A percentile compares a stretch with the other conserved stretches of the same genome.
Evolutionary conservation across 2,797 vertebrate genomes (phyloP).

Genomic region (Peromyscus aztecus): DNA sequence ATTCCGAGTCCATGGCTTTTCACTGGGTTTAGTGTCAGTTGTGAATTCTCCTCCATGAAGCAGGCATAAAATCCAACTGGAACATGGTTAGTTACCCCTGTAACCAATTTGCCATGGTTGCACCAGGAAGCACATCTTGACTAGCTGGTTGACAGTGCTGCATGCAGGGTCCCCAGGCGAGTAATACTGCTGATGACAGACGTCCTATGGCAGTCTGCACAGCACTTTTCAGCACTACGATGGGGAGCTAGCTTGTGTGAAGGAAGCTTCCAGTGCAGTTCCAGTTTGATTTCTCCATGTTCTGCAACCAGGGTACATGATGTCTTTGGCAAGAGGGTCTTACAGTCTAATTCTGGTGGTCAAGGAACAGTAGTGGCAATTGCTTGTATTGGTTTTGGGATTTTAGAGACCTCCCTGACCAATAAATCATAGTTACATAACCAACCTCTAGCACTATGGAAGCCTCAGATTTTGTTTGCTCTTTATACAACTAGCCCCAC

Average conservation of each 20-base stretch:
- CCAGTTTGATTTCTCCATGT: too few species aligned
- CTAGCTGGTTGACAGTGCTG: neutral
- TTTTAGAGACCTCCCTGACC: neutral
- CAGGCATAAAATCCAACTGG: neutral
- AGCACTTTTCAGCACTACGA: neutral
- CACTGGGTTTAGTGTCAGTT: neutral
- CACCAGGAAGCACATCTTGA: neutral
- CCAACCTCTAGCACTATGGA: neutral
- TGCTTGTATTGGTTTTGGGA: neutral
- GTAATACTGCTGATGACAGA: neutral
- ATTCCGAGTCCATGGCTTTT: too few species aligned
- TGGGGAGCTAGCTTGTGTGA: neutral
- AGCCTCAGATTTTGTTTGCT: neutral
- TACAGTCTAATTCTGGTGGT: too few species aligned
- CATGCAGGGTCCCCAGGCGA: too few species aligned
- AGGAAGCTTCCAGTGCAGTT: neutral
- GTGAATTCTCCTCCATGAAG: neutral
- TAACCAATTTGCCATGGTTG: neutral
- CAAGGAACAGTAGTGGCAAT: too few species aligned
- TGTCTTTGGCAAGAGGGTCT: too few species aligned
- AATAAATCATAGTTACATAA: neutral
- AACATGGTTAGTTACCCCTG: neutral
- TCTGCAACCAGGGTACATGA: too few species aligned
- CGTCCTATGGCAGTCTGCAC: neutral
- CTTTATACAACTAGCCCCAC: neutral